These are phyloP conservation scores for Ariolimax columbianus DNA, from an alignment of 2,888 invertebrate species.

Conservation along the genomic window DNA sequence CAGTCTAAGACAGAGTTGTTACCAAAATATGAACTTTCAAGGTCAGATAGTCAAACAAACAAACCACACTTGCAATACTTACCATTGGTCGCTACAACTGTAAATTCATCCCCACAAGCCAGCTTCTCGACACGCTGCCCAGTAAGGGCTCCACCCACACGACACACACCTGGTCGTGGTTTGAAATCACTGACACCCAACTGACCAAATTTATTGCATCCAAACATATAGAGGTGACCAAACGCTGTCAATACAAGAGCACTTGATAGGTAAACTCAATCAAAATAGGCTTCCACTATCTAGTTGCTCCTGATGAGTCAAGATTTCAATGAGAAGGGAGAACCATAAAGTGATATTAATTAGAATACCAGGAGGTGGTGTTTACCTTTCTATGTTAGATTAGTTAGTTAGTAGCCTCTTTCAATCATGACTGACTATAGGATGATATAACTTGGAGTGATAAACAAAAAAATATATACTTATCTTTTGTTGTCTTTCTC, in stretches of 20 bases:
- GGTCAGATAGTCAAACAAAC: background rate
- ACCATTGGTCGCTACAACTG: constrained; percentile 77
- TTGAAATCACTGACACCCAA: constrained; percentile 77
- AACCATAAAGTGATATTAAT: too few species aligned
- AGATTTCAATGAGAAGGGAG: too few species aligned
- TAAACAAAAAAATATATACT: too few species aligned
- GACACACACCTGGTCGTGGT: constrained; percentile 61
- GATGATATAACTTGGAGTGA: too few species aligned
- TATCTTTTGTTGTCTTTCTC: too few species aligned
- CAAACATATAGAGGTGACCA: constrained; percentile 76
- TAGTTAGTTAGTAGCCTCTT: too few species aligned
- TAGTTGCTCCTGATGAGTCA: background rate
- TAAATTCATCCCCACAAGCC: constrained; percentile 77
- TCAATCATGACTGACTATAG: too few species aligned
- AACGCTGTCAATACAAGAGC: constrained; percentile 63
- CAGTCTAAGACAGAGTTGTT: too few species aligned
- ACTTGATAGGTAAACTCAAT: background rate
- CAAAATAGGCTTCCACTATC: background rate
- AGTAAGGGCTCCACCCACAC: constrained; percentile 70
- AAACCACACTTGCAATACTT: constrained; percentile 8
- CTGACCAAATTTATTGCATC: constrained; percentile 77
- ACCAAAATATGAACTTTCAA: too few species aligned
- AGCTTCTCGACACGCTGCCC: constrained; percentile 75
- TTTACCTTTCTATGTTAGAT: too few species aligned
- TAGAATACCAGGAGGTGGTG: too few species aligned